Base-by-base conservation (phyloP, 2,113 vertebrate genomes). In the Pteropus alecto region DNA sequence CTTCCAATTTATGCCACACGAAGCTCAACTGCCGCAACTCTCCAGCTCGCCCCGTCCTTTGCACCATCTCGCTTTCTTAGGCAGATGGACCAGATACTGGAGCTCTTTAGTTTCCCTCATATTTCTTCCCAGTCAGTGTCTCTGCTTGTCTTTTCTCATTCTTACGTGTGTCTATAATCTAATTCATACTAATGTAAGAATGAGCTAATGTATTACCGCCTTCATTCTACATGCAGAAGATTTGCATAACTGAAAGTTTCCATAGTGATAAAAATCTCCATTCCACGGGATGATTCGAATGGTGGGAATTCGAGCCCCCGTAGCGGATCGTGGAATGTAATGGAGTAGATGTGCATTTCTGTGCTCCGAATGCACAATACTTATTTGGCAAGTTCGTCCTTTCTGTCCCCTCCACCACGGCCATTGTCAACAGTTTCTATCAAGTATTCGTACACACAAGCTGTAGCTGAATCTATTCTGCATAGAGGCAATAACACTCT, bases 241-340 rank as follows among this genome's bases (percentile, higher is more conserved):
- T 74, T 56, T 89, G 7, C n/a, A 60, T 6, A 33, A 43, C 24
- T 74, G 56, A 76, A 88, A 8, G 7, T 96, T 95, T 93, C 18
- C 24, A 0, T 63, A 58, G 58, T 41, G 67, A 82, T 30, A 33
- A 41, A 85, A 61, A 26, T 74, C 35, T 79, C 30, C 43, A 51
- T 19, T 91, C 22, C 43, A 22, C 0, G 3, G 67, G 14, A 46
- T 35, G 60, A 56, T 79, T 79, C 6, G 51, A 22, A 28, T 15
- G 35, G 41, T 86, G 77, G 19, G 11, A 58, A 58, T 71, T 54
- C 16, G 35, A 83, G 26, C 3, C 22, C 60, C 2, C 1, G 3
- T 10, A 46, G 56, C 33, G 38, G 54, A 71, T n/a, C 87, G 6
- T 24, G 6, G 21, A 2, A 15, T 63, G 3, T 26, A 43, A 6